Evolutionary conservation across 2,113 vertebrate genomes (phyloP).

Genomic region (Chaetorhynchus papuensis): DNA sequence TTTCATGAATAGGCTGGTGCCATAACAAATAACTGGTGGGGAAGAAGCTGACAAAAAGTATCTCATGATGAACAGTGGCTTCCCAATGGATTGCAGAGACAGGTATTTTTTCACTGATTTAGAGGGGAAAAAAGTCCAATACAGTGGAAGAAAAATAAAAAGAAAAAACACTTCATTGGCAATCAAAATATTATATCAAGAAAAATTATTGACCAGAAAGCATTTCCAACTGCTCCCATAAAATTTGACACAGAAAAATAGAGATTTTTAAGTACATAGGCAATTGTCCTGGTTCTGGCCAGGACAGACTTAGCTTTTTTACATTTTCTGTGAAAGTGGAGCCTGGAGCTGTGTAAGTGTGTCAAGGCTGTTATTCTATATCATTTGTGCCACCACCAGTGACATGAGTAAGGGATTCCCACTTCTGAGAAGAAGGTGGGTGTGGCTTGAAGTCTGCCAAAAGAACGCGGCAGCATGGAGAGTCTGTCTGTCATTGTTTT

Average conservation of each 20-base stretch:
- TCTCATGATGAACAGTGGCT: neutral
- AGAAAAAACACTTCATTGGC: no score
- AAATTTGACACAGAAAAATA: neutral
- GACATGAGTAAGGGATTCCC: neutral
- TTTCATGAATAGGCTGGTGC: neutral
- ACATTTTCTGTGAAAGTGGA: neutral
- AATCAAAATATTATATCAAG: neutral
- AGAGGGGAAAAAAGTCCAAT: neutral
- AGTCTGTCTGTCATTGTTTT: neutral
- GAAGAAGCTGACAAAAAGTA: neutral
- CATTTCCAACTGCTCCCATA: neutral
- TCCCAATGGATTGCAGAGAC: neutral
- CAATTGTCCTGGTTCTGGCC: neutral
- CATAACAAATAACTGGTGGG: neutral
- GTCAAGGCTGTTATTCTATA: neutral
- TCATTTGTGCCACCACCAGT: neutral
- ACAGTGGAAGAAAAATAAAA: neutral
- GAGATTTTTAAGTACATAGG: neutral
- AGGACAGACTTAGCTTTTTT: neutral
- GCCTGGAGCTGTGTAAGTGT: fast-evolving
- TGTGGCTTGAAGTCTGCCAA: neutral
- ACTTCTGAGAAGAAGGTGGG: neutral
- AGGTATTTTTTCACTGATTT: neutral
- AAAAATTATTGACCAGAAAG: neutral
- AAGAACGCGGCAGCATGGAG: fast-evolving